These are phyloP conservation scores for Apostichopus californicus DNA, from an alignment of 35 echinoderm and acorn worm species.

Conservation along the genomic window DNA sequence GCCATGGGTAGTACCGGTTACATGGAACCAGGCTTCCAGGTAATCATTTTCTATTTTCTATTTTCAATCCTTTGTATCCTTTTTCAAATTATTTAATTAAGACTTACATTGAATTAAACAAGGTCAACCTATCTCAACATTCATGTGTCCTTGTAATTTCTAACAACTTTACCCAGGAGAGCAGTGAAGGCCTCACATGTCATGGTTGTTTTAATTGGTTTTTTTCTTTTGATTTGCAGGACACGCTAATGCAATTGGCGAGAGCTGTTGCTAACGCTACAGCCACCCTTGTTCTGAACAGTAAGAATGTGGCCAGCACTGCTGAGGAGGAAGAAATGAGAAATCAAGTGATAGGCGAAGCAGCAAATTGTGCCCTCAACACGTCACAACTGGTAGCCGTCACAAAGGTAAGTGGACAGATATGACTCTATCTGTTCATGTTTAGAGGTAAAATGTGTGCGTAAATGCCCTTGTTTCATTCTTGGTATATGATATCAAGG, in stretches of 20 bases:
- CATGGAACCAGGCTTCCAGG: conserved; percentile 96
- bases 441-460: too few relatives aligned
- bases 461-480: too few relatives aligned
- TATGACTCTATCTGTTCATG: too few relatives aligned
- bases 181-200: too few relatives aligned
- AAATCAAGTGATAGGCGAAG: conserved; percentile 86
- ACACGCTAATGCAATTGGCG: conserved; percentile 78
- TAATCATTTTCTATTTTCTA: not conserved
- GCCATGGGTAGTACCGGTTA: conserved; percentile 81
- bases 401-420: conserved; percentile 69
- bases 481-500: too few relatives aligned
- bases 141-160: too few relatives aligned
- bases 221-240: conserved; percentile 44
- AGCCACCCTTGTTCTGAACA: conserved; percentile 79
- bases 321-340: conserved; percentile 73
- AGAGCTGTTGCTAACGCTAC: conserved; percentile 94
- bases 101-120: too few relatives aligned
- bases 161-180: too few relatives aligned
- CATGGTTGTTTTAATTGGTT: too few relatives aligned
- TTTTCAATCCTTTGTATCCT: too few relatives aligned
- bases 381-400: conserved; percentile 95
- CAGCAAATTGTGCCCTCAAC: conserved; percentile 87
- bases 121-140: too few relatives aligned
- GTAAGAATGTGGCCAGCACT: conserved; percentile 86
- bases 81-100: too few relatives aligned